These are phyloP conservation scores for Meandrina meandrites DNA, from an alignment of 92 coral and sea anemone species.

Conservation along the genomic window DNA sequence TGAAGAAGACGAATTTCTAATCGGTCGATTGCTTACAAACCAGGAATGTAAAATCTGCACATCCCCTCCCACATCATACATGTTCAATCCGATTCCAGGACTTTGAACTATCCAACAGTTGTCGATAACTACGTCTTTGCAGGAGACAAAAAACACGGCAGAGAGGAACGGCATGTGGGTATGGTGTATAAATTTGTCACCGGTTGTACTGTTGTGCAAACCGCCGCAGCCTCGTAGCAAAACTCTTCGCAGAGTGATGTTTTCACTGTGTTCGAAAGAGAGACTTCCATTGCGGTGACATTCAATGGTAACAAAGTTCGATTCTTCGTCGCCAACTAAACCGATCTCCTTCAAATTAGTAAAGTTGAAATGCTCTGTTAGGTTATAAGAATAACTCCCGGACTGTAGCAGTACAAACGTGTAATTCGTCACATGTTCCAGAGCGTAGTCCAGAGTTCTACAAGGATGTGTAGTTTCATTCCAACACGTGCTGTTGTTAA, in stretches of 20 bases:
- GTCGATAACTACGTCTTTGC: slow-evolving; percentile 53
- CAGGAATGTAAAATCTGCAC: slow-evolving; percentile 55
- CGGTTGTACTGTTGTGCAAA: slow-evolving; percentile 65
- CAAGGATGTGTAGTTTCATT: slow-evolving; percentile 47
- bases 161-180: slow-evolving; percentile 50
- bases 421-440: slow-evolving; percentile 37
- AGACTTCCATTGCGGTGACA: slow-evolving; percentile 65
- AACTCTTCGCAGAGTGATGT: slow-evolving; percentile 51
- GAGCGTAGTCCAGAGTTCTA: slow-evolving; percentile 57
- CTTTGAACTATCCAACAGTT: slow-evolving; percentile 61
- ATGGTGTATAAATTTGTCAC: slow-evolving; percentile 16
- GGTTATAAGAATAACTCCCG: slow-evolving; percentile 47
- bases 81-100: slow-evolving; percentile 75
- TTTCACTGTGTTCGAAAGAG: slow-evolving; percentile 62
- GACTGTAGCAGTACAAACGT: slow-evolving; percentile 38
- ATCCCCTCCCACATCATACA: slow-evolving; percentile 82
- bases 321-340: slow-evolving; percentile 39
- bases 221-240: slow-evolving; percentile 74
- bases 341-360: slow-evolving; percentile 36
- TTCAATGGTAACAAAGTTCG: slow-evolving; percentile 49
- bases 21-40: slow-evolving; percentile 62
- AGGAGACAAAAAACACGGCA: slow-evolving; percentile 66
- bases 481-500: slow-evolving; percentile 56
- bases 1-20: slow-evolving; percentile 2
- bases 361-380: slow-evolving; percentile 56